Evolutionary conservation across 2,797 vertebrate genomes (phyloP), one percentile per base, ranked within the genome.

Genomic region (Acropternis orthonyx): DNA sequence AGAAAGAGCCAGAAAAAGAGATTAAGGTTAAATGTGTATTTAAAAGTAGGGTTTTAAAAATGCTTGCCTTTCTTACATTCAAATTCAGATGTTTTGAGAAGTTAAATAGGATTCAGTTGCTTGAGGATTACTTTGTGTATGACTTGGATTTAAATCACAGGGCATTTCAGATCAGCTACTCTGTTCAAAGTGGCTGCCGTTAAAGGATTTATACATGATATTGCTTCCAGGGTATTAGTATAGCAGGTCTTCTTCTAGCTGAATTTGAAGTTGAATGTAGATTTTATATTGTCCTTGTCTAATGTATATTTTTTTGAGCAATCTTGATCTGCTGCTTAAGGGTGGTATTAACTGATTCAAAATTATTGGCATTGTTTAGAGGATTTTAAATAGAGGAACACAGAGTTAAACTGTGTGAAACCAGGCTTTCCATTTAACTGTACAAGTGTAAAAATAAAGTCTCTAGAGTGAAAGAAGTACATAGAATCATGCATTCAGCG

Each of bases 111-210:
- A 95, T 96, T 94, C 92, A 54, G 58, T 93, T 94, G 74, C 95
- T 96, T 95, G 90, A 97, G 93, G 93, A 97, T 96, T 97, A 95
- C 68, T 93, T 96, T 96, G 85, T 91, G 56, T 97, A 95, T 19
- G 32, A 75, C 85, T 96, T 96, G 93, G 96, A 92, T 96, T 97
- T 96, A 96, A 97, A 96, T 97, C 78, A 89, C 88, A 88, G 75
- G 59, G 52, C 63, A 79, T 96, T 96, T 96, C 83, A 95, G 77
- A 95, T 88, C 92, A 94, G 88, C 87, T 79, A 48, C 88, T 95
- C 54, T 75, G 72, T 89, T 96, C 95, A 95, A 96, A 94, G 78
- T 0, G 0, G 46, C 52, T 95, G 49, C 85, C 95, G 46, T 92
- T 92, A 88, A 83, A 93, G 94, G 90, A 94, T 96, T 97, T 94